A percentile compares a stretch with the other conserved stretches of the same genome.
phyloP scores from a whole-genome alignment of 2,113 vertebrate genomes.

The Rhadina sibilatrix region DNA sequence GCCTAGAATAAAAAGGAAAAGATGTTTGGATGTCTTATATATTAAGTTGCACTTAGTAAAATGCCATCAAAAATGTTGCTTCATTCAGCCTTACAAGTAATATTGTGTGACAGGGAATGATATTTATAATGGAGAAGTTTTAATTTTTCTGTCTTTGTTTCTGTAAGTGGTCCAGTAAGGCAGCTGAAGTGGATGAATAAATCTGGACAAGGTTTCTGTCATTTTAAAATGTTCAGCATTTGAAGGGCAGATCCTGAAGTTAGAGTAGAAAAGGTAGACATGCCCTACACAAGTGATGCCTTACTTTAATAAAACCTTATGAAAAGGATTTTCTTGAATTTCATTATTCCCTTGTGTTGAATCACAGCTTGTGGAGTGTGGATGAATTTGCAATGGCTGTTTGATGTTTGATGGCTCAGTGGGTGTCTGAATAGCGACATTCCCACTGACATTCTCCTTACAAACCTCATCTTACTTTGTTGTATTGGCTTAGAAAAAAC shows the following conservation, averaged over 20 bases:
- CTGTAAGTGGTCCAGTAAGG: not conserved
- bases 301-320: not conserved
- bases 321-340: not conserved
- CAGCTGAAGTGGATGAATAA: not conserved
- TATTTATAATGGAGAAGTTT: not conserved
- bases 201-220: not conserved
- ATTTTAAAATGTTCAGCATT: not conserved
- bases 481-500: not conserved
- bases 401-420: not conserved
- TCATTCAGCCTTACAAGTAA: not conserved
- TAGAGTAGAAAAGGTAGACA: not conserved
- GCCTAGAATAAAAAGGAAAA: not conserved
- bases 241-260: not conserved
- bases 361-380: not conserved
- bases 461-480: not conserved
- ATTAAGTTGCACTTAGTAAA: not conserved
- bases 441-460: not conserved
- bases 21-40: not conserved
- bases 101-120: not conserved
- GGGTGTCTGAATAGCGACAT: not conserved
- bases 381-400: not conserved
- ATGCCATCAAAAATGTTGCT: not conserved
- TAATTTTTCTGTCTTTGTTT: not conserved
- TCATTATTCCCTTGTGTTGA: not conserved
- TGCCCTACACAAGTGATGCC: not conserved